Conservation (phyloP, 2,113 vertebrate genomes). For the Lepidothrix coronata region DNA sequence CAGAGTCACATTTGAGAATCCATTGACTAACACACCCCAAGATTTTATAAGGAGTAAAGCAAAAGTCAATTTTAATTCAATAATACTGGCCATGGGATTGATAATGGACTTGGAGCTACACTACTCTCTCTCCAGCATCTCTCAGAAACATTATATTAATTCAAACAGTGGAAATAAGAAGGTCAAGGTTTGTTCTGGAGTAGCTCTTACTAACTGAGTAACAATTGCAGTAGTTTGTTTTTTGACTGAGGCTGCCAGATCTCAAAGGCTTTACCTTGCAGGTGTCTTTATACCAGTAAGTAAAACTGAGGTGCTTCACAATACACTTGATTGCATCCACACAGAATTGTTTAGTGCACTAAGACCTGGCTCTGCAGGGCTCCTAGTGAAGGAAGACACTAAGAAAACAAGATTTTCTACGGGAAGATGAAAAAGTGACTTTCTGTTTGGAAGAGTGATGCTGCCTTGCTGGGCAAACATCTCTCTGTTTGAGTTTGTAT, state of each 20-base stretch:
- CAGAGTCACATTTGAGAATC: not conserved
- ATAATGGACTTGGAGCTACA: not conserved
- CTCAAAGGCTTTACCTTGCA: not conserved
- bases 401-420: not conserved
- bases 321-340: constrained; percentile 1
- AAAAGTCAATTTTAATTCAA: not conserved
- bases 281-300: not conserved
- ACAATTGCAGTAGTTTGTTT: not conserved
- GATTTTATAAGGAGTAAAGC: not conserved
- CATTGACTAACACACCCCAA: not conserved
- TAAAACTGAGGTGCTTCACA: not conserved
- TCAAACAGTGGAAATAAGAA: not conserved
- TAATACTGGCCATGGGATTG: not conserved
- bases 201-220: not conserved
- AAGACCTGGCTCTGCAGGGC: not conserved
- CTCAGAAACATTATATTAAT: not conserved
- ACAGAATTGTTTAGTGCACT: not conserved
- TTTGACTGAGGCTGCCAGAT: not conserved
- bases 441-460: constrained; percentile 41
- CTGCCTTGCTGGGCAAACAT: constrained; percentile 39
- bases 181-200: not conserved
- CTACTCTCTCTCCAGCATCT: not conserved
- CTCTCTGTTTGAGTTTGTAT: constrained; percentile 37
- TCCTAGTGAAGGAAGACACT: not conserved
- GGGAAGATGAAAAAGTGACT: not conserved